phyloP scores from a whole-genome alignment of 1,140 invertebrate species.

The Bombus soroeensis region DNA sequence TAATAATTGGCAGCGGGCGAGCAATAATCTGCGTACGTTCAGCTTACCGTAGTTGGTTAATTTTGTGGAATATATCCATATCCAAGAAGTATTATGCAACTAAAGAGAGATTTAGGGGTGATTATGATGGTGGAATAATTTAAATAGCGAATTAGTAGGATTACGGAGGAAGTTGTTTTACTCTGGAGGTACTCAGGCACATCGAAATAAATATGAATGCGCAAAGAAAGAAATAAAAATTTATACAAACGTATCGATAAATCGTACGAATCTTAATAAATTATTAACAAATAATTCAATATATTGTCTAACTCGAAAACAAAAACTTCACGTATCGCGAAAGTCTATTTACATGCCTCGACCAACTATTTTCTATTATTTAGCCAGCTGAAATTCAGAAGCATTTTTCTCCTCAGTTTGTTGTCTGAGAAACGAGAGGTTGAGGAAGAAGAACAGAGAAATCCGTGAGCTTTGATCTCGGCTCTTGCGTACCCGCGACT shows the following conservation, averaged over 20 bases:
- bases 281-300: neutral
- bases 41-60: neutral
- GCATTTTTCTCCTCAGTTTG: constrained; percentile 13
- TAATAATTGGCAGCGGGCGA: neutral
- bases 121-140: neutral
- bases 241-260: no score
- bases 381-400: constrained; percentile 28
- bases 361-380: constrained; percentile 32
- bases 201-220: no score
- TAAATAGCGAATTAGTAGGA: neutral
- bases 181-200: no score
- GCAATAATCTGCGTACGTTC: neutral
- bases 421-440: neutral
- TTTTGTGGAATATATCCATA: neutral
- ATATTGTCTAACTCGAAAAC: no score
- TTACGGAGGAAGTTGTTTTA: neutral
- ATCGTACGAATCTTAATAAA: no score
- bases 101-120: neutral
- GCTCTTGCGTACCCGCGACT: constrained; percentile 16
- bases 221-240: no score
- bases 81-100: neutral
- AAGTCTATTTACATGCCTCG: constrained; percentile 1
- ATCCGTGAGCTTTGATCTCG: constrained; percentile 55
- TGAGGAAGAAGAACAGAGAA: neutral
- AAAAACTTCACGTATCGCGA: neutral